A percentile compares a stretch with the other conserved stretches of the same genome.
Evolutionary conservation across 2,113 vertebrate species (phyloP).

Genomic region (Sardina pilchardus): DNA sequence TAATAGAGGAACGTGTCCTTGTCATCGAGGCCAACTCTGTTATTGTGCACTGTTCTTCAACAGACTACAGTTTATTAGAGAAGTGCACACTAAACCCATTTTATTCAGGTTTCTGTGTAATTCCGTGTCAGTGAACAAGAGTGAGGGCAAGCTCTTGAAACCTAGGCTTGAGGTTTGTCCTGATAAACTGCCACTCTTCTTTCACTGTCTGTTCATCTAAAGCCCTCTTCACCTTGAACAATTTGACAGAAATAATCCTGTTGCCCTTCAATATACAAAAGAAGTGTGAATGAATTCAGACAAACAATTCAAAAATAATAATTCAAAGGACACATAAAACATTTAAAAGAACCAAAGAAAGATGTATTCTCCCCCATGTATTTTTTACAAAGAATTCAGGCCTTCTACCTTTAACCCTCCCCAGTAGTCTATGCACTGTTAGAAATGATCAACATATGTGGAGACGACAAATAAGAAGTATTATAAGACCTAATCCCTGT

Average conservation of each 20-base stretch:
- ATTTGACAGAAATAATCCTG: background rate
- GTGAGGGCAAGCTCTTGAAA: background rate
- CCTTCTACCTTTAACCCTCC: background rate
- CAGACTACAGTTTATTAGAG: background rate
- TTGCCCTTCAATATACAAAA: background rate
- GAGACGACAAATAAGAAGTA: constrained; percentile 17
- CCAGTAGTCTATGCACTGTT: background rate
- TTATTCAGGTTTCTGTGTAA: background rate
- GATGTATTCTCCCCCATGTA: background rate
- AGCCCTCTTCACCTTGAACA: constrained; percentile 1
- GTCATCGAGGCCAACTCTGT: background rate
- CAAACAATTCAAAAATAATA: background rate
- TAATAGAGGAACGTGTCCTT: background rate
- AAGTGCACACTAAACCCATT: background rate
- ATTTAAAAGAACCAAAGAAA: background rate
- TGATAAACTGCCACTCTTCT: background rate
- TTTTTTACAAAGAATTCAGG: background rate
- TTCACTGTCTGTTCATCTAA: background rate
- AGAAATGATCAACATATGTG: background rate
- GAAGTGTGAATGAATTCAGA: background rate
- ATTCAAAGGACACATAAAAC: background rate
- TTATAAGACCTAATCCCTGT: constrained; percentile 37
- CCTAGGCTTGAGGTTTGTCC: background rate
- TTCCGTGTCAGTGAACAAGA: background rate
- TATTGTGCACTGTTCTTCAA: background rate